phyloP scores from a whole-genome alignment of 2,797 vertebrate species.

The Tympanoctomys barrerae region DNA sequence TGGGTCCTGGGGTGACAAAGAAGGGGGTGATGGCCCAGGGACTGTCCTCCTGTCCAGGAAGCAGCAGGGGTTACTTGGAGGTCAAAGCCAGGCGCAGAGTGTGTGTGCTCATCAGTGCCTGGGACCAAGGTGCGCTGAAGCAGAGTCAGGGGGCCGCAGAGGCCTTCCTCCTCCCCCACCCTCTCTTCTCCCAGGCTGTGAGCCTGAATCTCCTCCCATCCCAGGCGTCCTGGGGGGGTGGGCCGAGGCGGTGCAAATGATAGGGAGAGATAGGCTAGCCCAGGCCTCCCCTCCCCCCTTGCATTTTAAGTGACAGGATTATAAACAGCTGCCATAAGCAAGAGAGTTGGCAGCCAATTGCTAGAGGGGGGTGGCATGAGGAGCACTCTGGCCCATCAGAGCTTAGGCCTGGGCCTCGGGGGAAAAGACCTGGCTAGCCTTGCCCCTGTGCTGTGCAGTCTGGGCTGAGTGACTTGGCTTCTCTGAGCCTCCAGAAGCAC shows the following conservation, averaged over 20 bases:
- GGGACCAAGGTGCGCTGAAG: not conserved
- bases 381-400: not conserved
- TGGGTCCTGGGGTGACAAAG: not conserved
- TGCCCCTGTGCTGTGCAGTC: constrained; percentile 2
- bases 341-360: constrained; percentile 23
- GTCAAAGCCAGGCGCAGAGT: not conserved
- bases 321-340: constrained; percentile 52
- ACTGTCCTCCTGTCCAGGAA: not conserved
- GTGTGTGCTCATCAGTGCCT: not conserved
- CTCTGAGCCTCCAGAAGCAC: not conserved
- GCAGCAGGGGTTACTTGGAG: not conserved
- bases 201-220: not conserved
- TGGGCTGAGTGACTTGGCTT: not conserved
- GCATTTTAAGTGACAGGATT: constrained; percentile 78
- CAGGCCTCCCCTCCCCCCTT: not conserved
- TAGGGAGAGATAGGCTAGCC: constrained; percentile 8
- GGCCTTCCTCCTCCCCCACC: not conserved
- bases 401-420: not conserved
- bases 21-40: not conserved
- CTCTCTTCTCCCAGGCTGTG: not conserved
- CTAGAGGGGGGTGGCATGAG: not conserved
- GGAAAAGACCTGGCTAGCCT: not conserved
- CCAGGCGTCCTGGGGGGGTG: not conserved
- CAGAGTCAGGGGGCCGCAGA: not conserved
- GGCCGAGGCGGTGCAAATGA: not conserved